Percentiles rank a stretch among this genome's conserved stretches.
Conservation (phyloP, 2,888 invertebrate genomes). For the Drosophila borborema region DNA sequence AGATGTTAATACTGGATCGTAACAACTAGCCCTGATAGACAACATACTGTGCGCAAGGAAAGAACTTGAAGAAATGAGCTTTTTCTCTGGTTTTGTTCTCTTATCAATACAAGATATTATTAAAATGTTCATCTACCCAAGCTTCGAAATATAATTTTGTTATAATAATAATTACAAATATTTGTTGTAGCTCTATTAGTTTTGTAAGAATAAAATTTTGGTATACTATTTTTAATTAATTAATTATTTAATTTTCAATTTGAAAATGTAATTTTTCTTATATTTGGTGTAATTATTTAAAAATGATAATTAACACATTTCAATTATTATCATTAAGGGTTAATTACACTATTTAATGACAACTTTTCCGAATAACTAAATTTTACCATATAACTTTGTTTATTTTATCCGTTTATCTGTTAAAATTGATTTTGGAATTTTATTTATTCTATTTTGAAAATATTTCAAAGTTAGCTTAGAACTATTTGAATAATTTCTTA, state of each 20-base stretch:
- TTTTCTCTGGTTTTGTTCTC: neutral
- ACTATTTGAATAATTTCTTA: constrained; percentile 4
- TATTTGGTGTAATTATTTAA: neutral
- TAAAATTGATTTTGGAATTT: neutral
- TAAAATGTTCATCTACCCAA: neutral
- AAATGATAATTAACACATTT: neutral
- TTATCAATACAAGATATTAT: constrained; percentile 1
- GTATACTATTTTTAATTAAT: too few species aligned
- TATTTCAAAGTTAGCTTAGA: neutral
- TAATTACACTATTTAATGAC: neutral
- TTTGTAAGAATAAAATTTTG: neutral
- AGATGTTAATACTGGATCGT: constrained; percentile 42
- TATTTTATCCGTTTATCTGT: too few species aligned
- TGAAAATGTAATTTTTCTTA: too few species aligned
- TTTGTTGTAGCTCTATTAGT: neutral
- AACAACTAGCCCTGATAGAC: constrained; percentile 54
- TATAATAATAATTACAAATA: neutral
- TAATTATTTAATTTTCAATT: too few species aligned
- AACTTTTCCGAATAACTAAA: too few species aligned
- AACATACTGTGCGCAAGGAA: constrained; percentile 40
- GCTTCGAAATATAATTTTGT: neutral
- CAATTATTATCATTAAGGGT: neutral
- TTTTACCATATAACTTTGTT: too few species aligned
- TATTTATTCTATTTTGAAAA: neutral
- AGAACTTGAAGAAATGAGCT: constrained; percentile 22